phyloP scores from a whole-genome alignment of 2,888 invertebrate species.

The Trilocha varians region DNA sequence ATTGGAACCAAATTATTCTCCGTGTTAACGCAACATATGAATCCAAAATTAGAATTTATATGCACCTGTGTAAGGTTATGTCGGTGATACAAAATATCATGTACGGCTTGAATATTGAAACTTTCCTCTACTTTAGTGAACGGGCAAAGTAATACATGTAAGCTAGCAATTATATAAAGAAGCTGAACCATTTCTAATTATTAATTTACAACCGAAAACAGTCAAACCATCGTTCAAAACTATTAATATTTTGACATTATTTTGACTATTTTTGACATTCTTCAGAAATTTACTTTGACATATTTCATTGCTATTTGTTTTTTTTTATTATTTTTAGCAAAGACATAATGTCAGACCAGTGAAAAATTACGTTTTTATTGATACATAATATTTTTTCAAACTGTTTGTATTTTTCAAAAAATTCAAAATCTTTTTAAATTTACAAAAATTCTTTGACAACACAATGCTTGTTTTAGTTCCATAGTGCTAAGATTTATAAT shows the following conservation, averaged over 20 bases:
- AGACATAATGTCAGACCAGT: too few relatives aligned
- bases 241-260: conserved; percentile 3
- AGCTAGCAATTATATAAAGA: conserved; percentile 81
- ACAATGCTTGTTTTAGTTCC: too few relatives aligned
- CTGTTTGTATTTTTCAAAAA: too few relatives aligned
- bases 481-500: too few relatives aligned
- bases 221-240: conserved; percentile 39
- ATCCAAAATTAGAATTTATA: conserved; percentile 64
- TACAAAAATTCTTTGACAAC: too few relatives aligned
- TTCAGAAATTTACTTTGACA: neutral
- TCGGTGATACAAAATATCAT: conserved; percentile 94
- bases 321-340: too few relatives aligned
- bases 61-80: conserved; percentile 87
- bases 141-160: conserved; percentile 90
- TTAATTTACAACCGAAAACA: conserved; percentile 9
- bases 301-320: too few relatives aligned
- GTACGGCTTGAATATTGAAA: conserved; percentile 98
- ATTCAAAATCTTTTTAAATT: too few relatives aligned
- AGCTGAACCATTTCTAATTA: conserved; percentile 78
- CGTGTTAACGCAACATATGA: conserved; percentile 27
- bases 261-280: conserved; percentile 8
- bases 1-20: conserved; percentile 26
- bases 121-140: conserved; percentile 99
- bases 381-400: too few relatives aligned
- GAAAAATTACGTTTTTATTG: too few relatives aligned